Percentiles rank a stretch among this genome's conserved stretches.
These are phyloP conservation scores for Campoletis sonorensis DNA, from an alignment of 1,140 invertebrate genomes.

Conservation along the genomic window DNA sequence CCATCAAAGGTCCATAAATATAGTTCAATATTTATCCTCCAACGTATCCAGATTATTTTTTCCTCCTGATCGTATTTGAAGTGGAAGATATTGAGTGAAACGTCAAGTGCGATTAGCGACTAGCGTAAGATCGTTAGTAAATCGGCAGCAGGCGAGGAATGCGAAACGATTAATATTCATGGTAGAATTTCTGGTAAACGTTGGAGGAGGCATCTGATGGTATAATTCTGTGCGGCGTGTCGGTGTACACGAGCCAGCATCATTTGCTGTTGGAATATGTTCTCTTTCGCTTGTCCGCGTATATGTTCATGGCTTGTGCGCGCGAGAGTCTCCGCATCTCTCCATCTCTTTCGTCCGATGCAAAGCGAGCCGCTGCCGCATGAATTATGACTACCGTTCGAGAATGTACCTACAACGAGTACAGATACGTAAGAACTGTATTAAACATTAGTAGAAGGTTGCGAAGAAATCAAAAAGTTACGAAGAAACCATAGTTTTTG, in stretches of 20 bases:
- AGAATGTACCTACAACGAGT: conserved; percentile 29
- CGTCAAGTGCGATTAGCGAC: background rate
- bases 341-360: conserved; percentile 16
- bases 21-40: no score
- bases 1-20: no score
- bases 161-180: conserved; percentile 52
- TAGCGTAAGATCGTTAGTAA: conserved; percentile 38
- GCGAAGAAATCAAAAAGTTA: no score
- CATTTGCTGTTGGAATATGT: background rate
- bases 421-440: background rate
- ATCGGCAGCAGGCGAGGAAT: conserved; percentile 40
- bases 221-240: conserved; percentile 24
- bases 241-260: background rate
- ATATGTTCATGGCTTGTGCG: no score
- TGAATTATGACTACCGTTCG: conserved; percentile 54
- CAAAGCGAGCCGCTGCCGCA: conserved; percentile 40
- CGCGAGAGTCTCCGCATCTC: no score
- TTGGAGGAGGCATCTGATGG: conserved; percentile 8
- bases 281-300: background rate
- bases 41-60: no score
- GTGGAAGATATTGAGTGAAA: no score
- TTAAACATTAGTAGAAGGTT: background rate
- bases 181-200: conserved; percentile 41
- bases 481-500: no score
- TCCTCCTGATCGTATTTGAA: no score